Percentiles rank a stretch among this genome's conserved stretches.
Evolutionary conservation across 2,113 vertebrate species (phyloP).

Genomic region (Oncorhynchus masou): DNA sequence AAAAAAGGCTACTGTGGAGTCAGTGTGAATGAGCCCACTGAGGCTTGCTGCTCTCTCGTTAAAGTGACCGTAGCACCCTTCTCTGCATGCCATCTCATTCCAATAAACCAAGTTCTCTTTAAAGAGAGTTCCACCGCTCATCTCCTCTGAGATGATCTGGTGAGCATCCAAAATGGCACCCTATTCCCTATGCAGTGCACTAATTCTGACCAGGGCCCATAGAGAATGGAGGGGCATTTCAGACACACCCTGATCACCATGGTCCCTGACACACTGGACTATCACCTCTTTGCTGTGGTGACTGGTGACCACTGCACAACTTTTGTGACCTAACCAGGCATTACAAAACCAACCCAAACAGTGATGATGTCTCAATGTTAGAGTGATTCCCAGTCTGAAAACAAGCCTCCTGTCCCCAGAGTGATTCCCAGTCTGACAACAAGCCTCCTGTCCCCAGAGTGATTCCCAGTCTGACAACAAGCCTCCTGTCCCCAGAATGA

Average conservation of each 20-base stretch:
- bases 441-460: no score
- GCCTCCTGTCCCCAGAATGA: neutral
- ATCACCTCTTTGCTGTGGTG: neutral
- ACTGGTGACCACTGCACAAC: neutral
- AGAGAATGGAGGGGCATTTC: no score
- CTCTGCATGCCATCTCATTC: neutral
- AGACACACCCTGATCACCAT: neutral
- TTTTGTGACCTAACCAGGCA: neutral
- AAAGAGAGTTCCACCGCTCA: neutral
- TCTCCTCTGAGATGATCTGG: neutral
- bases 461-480: neutral
- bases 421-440: no score
- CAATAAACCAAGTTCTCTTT: neutral
- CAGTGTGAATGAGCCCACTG: neutral
- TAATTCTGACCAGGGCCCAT: no score
- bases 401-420: no score
- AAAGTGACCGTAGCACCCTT: constrained; percentile 21
- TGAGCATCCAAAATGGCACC: no score
- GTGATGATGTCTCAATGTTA: neutral
- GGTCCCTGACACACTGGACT: neutral
- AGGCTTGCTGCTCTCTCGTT: constrained; percentile 12
- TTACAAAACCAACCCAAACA: neutral
- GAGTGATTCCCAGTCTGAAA: neutral
- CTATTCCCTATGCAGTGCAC: no score
- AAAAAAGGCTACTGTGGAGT: no score